Base-by-base conservation (phyloP, 2,797 vertebrate genomes). In the Leucoraja ocellata region DNA sequence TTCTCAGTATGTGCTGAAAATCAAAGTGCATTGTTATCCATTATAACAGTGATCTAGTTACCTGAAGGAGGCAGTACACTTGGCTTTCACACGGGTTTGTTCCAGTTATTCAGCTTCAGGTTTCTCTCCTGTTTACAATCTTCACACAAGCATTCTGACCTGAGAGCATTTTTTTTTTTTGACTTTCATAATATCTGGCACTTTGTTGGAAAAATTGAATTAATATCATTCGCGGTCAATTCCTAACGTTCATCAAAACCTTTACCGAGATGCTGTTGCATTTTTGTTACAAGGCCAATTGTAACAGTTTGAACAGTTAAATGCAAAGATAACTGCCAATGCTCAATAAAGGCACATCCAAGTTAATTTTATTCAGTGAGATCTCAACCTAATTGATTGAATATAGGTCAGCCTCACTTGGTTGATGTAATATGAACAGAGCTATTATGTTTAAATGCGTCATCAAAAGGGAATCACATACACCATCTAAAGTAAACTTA, bases 401-500 rank as follows among this genome's bases (percentile, higher is more conserved):
- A 88, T 88, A 68, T 88, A 88, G 84, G 84, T 88, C 84, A 88
- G n/a, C 16, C 61, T 68, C n/a, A 88, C n/a, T 36, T 88, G 65
- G 84, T 68, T 88, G 84, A 68, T 88, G 84, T 88, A 88, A 88
- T 9, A 18, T 88, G 84, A 88, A 88, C 63, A 36, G 11, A 32
- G 63, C 63, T 88, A 88, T 88, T 88, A 88, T 88, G 63, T 68
- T 88, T 32, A 88, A 88, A 6, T 88, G 32, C 0, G 61, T n/a
- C 65, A 88, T 86, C 83, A 86, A 65, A 86, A 58, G 28, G 11
- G 21, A 2, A 86, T 58, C 61, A 88, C 10, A 18, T 88, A 68
- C 61, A 32, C 14, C 68, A 88, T 88, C 84, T 68, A 88, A 88
- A 88, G 39, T 25, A 88, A 88, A 32, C n/a, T 88, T 65, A 68